phyloP scores from a whole-genome alignment of 1,140 invertebrate species.

The Bombus difficillimus region DNA sequence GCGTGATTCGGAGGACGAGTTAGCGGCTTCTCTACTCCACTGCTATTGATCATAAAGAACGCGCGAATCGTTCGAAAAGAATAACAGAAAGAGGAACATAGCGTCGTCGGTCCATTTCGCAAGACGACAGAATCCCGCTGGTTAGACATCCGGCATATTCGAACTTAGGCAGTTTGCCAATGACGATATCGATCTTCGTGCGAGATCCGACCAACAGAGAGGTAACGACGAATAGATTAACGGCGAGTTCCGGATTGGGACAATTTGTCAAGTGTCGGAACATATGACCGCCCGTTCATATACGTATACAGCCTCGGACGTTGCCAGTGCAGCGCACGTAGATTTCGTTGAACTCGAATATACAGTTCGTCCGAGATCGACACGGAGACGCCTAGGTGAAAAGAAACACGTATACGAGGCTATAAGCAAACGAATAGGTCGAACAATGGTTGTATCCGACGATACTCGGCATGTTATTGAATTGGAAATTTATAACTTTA shows the following conservation, averaged over 20 bases:
- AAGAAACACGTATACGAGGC: no score
- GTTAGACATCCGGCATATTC: background rate
- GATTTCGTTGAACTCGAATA: no score
- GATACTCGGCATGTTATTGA: slow-evolving; percentile 70
- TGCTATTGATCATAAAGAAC: background rate
- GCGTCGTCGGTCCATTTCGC: background rate
- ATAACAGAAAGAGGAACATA: no score
- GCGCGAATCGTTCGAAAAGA: background rate
- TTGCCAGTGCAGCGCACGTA: no score
- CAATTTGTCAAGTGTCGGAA: slow-evolving; percentile 59
- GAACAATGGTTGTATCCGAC: slow-evolving; percentile 31
- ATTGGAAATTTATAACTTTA: slow-evolving; percentile 78
- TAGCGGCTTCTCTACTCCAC: no score
- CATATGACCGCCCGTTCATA: slow-evolving; percentile 17
- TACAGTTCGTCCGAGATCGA: no score
- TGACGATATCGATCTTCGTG: slow-evolving; percentile 50
- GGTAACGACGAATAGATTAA: slow-evolving; percentile 64
- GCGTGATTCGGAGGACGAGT: background rate
- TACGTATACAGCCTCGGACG: no score
- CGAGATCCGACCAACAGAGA: slow-evolving; percentile 6
- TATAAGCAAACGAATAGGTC: background rate
- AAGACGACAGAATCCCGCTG: background rate
- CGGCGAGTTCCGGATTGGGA: slow-evolving; percentile 49
- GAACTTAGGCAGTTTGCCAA: slow-evolving; percentile 38
- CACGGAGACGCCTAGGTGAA: no score